phyloP scores from a whole-genome alignment of 2,797 vertebrate genomes.

The Sebastes steindachneri region DNA sequence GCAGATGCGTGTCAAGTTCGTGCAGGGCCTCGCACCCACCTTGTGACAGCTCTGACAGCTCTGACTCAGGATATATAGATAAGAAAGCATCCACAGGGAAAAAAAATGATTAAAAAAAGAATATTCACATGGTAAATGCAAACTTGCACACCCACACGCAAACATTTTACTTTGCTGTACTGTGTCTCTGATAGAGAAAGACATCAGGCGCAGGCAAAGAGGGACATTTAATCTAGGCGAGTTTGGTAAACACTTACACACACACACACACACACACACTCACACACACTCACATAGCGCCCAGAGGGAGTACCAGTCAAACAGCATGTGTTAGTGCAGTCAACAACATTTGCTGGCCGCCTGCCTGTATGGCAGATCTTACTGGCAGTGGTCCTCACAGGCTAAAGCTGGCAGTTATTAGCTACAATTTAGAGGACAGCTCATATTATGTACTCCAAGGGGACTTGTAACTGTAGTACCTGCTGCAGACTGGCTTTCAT shows the following conservation, averaged over 20 bases:
- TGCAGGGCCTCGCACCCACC: slow-evolving; percentile 20
- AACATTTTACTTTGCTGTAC: slow-evolving; percentile 37
- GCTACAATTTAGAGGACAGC: slow-evolving; percentile 71
- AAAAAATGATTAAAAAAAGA: background rate
- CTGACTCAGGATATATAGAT: slow-evolving; percentile 30
- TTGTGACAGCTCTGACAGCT: slow-evolving; percentile 31
- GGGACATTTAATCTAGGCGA: slow-evolving; percentile 55
- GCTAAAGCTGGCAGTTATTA: slow-evolving; percentile 73
- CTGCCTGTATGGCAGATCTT: slow-evolving; percentile 63
- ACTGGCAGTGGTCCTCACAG: slow-evolving; percentile 61
- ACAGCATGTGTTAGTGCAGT: slow-evolving; percentile 77
- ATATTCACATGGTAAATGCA: slow-evolving; percentile 35
- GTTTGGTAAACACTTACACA: slow-evolving; percentile 60
- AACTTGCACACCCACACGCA: slow-evolving; percentile 41
- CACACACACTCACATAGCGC: slow-evolving; percentile 2
- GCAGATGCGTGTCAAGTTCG: slow-evolving; percentile 16
- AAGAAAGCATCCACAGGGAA: background rate
- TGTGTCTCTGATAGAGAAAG: slow-evolving; percentile 54
- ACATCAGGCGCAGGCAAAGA: slow-evolving; percentile 58
- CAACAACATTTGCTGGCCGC: slow-evolving; percentile 73
- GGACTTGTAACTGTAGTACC: slow-evolving; percentile 61
- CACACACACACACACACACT: background rate
- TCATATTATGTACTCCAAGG: slow-evolving; percentile 64
- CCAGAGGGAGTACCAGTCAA: slow-evolving; percentile 72
- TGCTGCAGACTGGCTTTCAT: slow-evolving; percentile 28